phyloP scores from a whole-genome alignment of 2,888 invertebrate species.

The Diaphora mendica region DNA sequence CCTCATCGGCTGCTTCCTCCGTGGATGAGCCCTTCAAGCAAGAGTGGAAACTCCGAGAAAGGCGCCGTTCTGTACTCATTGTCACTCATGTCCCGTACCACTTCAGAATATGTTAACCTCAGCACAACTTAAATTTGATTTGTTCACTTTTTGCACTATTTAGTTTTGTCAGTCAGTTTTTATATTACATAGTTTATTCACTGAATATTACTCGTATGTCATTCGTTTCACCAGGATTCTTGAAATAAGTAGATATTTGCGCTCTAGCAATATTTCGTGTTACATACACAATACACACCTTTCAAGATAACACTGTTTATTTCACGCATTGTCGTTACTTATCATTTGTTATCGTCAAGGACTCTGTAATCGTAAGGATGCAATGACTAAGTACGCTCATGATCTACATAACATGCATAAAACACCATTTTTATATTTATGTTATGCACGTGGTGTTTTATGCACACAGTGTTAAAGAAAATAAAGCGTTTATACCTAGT shows the following conservation, averaged over 20 bases:
- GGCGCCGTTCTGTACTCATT: conserved; percentile 86
- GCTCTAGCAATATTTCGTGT: conserved; percentile 44
- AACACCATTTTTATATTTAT: conserved; percentile 43
- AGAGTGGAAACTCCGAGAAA: conserved; percentile 89
- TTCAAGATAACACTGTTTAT: conserved; percentile 63
- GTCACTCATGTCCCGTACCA: conserved; percentile 76
- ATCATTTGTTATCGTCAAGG: conserved; percentile 68
- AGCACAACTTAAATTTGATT: conserved; percentile 51
- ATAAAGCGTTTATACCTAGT: neutral
- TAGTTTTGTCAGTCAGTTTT: conserved; percentile 25
- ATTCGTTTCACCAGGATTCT: conserved; percentile 35
- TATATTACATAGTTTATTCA: conserved; percentile 21
- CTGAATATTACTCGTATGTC: conserved; percentile 37
- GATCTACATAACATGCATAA: conserved; percentile 61
- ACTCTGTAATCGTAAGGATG: conserved; percentile 66
- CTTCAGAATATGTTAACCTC: conserved; percentile 53
- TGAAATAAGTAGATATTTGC: conserved; percentile 35
- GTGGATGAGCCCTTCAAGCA: conserved; percentile 88
- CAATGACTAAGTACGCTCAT: conserved; percentile 59
- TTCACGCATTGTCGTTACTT: conserved; percentile 60
- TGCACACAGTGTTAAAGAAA: neutral
- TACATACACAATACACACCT: conserved; percentile 60
- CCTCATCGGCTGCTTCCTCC: conserved; percentile 83
- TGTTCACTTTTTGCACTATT: conserved; percentile 36
- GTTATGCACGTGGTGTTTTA: neutral